Conservation (phyloP, 2,888 invertebrate genomes). For the Andrena hattorfiana region DNA sequence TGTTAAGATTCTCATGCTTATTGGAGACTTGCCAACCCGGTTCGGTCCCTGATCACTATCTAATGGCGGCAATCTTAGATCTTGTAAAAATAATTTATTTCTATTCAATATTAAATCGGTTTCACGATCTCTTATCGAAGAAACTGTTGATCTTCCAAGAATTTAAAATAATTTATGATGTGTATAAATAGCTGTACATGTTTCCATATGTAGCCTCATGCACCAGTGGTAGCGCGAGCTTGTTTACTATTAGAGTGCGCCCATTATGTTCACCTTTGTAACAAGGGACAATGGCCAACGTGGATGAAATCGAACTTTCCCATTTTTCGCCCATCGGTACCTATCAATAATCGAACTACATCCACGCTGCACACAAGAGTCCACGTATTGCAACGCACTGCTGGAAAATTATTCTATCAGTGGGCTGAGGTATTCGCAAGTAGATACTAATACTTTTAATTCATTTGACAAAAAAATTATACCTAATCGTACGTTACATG, state of each 20-base stretch:
- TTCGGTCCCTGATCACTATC: conserved; percentile 97
- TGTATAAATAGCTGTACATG: background rate
- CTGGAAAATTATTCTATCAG: conserved; percentile 98
- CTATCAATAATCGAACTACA: conserved; percentile 85
- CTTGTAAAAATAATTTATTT: conserved; percentile 88
- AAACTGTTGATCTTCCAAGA: background rate
- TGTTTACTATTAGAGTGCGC: conserved; percentile 97
- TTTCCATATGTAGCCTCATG: conserved; percentile 90
- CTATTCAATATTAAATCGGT: background rate
- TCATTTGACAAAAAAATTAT: background rate
- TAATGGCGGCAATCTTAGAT: conserved; percentile 97
- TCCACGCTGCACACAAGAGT: conserved; percentile 88
- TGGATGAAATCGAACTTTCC: conserved; percentile 97
- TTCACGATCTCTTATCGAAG: background rate
- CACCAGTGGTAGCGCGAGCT: conserved; percentile 97
- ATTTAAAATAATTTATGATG: background rate
- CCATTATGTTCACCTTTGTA: conserved; percentile 98
- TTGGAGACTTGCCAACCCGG: conserved; percentile 98
- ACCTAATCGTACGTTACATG: background rate
- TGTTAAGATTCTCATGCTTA: conserved; percentile 95
- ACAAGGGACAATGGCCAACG: conserved; percentile 99
- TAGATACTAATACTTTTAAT: background rate
- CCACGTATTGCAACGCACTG: conserved; percentile 93
- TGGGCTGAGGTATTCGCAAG: conserved; percentile 93
- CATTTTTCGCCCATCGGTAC: conserved; percentile 90